Evolutionary conservation across 92 coral and sea anemone genomes (phyloP).

Genomic region (Scolanthus callimorphus): DNA sequence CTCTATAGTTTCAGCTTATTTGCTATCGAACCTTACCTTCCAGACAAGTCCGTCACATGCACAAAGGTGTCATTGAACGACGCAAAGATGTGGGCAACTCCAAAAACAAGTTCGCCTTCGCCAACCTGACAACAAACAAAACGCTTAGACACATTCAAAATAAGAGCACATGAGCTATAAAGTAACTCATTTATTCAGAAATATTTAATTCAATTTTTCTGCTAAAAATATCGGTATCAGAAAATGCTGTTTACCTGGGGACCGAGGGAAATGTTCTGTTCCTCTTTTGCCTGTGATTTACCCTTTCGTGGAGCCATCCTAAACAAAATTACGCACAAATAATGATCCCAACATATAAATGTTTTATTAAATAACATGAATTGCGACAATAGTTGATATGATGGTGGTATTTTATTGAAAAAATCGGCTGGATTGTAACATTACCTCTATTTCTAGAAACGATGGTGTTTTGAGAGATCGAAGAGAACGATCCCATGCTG

Average conservation of each 20-base stretch:
- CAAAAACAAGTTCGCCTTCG: slow-evolving; percentile 96
- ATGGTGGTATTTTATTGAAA: slow-evolving; percentile 6
- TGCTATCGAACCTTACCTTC: slow-evolving; percentile 95
- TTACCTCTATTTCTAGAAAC: slow-evolving; percentile 26
- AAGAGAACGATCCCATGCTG: slow-evolving; percentile 65
- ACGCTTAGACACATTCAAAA: not conserved
- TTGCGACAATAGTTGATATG: not conserved
- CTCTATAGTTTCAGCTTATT: no score
- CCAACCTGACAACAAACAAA: slow-evolving; percentile 61
- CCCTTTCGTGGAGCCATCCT: slow-evolving; percentile 99
- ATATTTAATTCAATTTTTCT: no score
- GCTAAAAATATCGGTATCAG: no score
- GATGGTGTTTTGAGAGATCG: slow-evolving; percentile 53
- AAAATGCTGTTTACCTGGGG: slow-evolving; percentile 77
- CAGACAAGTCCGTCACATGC: slow-evolving; percentile 97
- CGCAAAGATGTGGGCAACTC: slow-evolving; percentile 98
- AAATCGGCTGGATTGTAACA: slow-evolving; percentile 33
- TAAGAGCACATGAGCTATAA: not conserved
- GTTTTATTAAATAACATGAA: slow-evolving; percentile 11
- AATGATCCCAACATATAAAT: slow-evolving; percentile 7
- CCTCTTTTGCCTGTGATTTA: slow-evolving; percentile 67
- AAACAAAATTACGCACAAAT: slow-evolving; percentile 27
- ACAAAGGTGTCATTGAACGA: slow-evolving; percentile 98
- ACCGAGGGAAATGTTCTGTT: slow-evolving; percentile 91
- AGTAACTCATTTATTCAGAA: no score